Evolutionary conservation across 1,140 invertebrate genomes (phyloP).

Genomic region (Aradophagus sp.): DNA sequence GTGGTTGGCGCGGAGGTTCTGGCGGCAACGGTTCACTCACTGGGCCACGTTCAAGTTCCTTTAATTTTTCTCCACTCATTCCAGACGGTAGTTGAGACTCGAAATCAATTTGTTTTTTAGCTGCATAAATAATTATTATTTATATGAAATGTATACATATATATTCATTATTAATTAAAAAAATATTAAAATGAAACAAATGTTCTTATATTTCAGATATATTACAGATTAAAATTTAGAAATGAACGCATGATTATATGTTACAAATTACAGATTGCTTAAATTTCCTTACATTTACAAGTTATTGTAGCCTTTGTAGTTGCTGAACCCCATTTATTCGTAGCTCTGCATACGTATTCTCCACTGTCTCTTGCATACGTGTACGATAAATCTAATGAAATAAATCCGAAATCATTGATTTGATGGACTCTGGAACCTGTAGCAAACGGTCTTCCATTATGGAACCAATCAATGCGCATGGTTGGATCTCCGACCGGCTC

Average conservation of each 20-base stretch:
- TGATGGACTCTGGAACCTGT: conserved; percentile 92
- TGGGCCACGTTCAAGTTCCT: conserved; percentile 91
- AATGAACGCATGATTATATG: no score
- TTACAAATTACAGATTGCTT: no score
- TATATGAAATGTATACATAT: no score
- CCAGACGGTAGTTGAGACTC: conserved; percentile 94
- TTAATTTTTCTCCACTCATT: conserved; percentile 93
- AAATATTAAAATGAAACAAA: no score
- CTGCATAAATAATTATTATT: conserved; percentile 61
- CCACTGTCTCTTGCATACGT: conserved; percentile 89
- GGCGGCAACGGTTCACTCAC: conserved; percentile 79
- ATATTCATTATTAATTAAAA: conserved; percentile 12
- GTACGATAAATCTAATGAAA: conserved; percentile 90
- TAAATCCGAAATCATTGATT: conserved; percentile 94
- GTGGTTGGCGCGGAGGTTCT: conserved; percentile 83
- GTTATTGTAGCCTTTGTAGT: conserved; percentile 89
- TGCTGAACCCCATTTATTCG: conserved; percentile 89
- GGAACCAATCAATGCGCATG: conserved; percentile 96
- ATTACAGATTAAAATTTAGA: not conserved
- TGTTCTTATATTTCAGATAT: no score
- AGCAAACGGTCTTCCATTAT: conserved; percentile 90
- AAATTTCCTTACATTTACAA: conserved; percentile 79
- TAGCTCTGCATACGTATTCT: conserved; percentile 89
- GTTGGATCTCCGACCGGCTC: conserved; percentile 90
- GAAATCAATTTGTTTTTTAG: conserved; percentile 91